Evolutionary conservation across 2,888 invertebrate species (phyloP), one percentile per base, ranked within the genome.

Genomic region (Drosophila gaucha): DNA sequence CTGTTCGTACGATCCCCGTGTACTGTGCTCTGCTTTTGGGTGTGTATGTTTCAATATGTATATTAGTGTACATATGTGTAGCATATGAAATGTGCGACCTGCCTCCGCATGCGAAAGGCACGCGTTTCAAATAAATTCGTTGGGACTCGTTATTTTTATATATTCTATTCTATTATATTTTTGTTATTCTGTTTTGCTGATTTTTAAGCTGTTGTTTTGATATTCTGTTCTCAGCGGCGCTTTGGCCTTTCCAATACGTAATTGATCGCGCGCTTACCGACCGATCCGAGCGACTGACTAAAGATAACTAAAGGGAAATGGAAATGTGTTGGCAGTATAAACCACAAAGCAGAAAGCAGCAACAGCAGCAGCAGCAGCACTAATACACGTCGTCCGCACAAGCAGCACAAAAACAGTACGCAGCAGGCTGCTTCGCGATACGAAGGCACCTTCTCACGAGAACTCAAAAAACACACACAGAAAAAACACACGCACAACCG

Each of bases 251-350:
- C 39, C 57, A 44, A 39, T 60, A 43, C 50, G 66, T 50, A 46
- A 46, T 70, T 72, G 80, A 88, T 88, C 75, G 74, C 76, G 72
- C 67, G 50, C 64, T 65, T 54, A 59, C 36, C 71, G 68, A 75
- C 79, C 78, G 83, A 87, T 87, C 82, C 87, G 88, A 90, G 89
- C 91, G 89, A 83, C 88, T 88, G 89, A 78, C 89, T 90, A 85
- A 90, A 90, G 88, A 89, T 90, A 90, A 91, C 91, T 91, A 86
- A 91, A 79, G 90, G 84, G 80, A 90, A 87, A 87, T 78, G 86
- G 74, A 89, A 88, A 87, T 78, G 86, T 90, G 78, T 72, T 86
- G 86, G 88, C 78, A 86, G 83, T 86, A 87, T 74, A 77, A 87
- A 87, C 89, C 82, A 71, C 82, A 84, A 84, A 69, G 75, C 67